These are phyloP conservation scores for Drosophila jambulina DNA, from an alignment of 1,140 invertebrate species.

Conservation along the genomic window DNA sequence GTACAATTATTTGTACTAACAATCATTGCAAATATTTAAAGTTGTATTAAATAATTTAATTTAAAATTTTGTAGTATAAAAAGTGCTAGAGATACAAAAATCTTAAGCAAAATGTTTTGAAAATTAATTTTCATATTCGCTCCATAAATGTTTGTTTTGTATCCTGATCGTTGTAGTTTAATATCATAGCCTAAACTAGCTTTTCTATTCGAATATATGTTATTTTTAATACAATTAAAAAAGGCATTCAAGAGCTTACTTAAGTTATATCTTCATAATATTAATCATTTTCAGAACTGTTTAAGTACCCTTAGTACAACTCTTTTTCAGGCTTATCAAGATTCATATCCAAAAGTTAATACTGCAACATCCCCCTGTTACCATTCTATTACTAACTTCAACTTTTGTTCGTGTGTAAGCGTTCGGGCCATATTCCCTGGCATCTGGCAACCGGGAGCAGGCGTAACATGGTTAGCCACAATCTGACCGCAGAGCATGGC, in stretches of 20 bases:
- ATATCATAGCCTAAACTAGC: background rate
- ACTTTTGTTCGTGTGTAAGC: conserved; percentile 18
- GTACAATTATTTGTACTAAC: background rate
- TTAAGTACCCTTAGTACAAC: too few species aligned
- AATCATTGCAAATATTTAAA: background rate
- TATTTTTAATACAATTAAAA: too few species aligned
- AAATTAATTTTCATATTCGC: too few species aligned
- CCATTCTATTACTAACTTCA: background rate
- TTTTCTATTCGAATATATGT: too few species aligned
- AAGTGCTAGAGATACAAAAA: background rate
- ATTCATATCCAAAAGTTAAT: background rate
- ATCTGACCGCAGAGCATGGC: conserved; percentile 72
- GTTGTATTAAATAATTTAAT: background rate
- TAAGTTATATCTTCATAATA: background rate
- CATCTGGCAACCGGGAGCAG: conserved; percentile 46
- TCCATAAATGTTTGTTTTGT: too few species aligned
- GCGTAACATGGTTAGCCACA: conserved; percentile 63
- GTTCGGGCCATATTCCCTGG: conserved; percentile 10
- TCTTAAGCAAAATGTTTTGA: background rate
- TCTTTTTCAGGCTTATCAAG: background rate
- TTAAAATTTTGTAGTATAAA: background rate
- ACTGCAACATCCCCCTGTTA: background rate
- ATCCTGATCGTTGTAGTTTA: too few species aligned
- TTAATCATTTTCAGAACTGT: background rate
- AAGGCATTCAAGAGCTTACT: too few species aligned